phyloP scores from a whole-genome alignment of 2,888 invertebrate genomes.

The Nephrotoma guestfalica region DNA sequence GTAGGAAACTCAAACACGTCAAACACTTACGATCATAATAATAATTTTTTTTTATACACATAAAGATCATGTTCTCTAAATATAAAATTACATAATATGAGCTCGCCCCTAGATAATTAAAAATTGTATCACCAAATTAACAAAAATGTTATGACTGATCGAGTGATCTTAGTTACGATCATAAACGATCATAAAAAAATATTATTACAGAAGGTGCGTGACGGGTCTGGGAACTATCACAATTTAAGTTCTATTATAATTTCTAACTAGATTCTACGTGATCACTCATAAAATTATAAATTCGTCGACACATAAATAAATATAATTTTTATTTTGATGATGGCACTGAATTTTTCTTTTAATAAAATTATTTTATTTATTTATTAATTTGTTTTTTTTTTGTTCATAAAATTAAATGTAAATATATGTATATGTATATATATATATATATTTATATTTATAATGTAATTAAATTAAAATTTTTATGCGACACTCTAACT shows the following conservation, averaged over 20 bases:
- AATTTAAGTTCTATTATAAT: not conserved
- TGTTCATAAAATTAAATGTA: not conserved
- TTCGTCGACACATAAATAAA: not conserved
- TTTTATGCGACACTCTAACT: conserved; percentile 4
- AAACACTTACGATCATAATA: no score
- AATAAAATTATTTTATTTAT: not conserved
- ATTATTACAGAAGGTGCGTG: no score
- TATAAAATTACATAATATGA: no score
- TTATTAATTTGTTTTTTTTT: not conserved
- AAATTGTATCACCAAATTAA: no score
- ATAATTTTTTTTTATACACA: no score
- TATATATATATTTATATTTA: not conserved
- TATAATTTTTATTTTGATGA: not conserved
- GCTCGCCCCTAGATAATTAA: no score
- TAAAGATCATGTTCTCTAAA: no score
- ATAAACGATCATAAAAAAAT: no score
- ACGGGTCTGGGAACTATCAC: not conserved
- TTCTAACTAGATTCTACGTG: not conserved
- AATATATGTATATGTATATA: not conserved
- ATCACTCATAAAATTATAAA: not conserved
- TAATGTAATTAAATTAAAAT: not conserved
- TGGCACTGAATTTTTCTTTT: not conserved
- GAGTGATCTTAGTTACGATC: no score
- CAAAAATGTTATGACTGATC: no score
- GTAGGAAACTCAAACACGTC: no score